Evolutionary conservation across 1,140 invertebrate genomes (phyloP), one percentile per base, ranked within the genome.

Genomic region (Schlechtendalia chinensis): DNA sequence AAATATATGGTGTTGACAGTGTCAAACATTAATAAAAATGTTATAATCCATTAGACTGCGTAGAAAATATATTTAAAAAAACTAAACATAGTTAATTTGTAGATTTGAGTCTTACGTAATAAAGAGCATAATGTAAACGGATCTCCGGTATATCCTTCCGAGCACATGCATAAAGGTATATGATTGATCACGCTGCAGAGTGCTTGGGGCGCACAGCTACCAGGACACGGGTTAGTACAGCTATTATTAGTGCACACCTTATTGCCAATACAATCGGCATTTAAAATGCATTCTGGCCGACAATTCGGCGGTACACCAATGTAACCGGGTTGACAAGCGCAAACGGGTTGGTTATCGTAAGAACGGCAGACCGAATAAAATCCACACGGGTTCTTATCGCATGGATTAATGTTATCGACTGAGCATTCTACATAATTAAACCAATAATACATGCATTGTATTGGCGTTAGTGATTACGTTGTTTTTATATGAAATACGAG

Each of bases 61-160:
- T n/a, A 63, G 89, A 88, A 84, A 93, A 93, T 54, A 93, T 92
- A 90, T 94, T 91, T 58, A 93, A 93, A 16, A 89, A 91, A 8
- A 90, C 32, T 8, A 8, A 39, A 39, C 90, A 82, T 91, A 89
- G 81, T 90, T 89, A 84, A 92, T 94, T n/a, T 17, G 14, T 1
- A 10, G 16, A 91, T 54, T 88, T 83, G 5, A 89, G 87, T 82
- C 89, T 87, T 1, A 87, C 86, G 19, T 89, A 89, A 84, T 91
- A 93, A 6, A 91, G 91, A 59, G 89, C 90, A n/a, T 90, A 1
- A 90, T 89, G 84, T 92, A 93, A 54, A 93, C 17, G 95, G 92
- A 87, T 96, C 93, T 74, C 95, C 94, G 16, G 93, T 94, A 81
- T 90, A 92, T 32, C 94, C 94, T 27, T 92, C 87, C 83, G 90